phyloP scores from a whole-genome alignment of 1,140 invertebrate genomes.

The Halyomorpha halys region DNA sequence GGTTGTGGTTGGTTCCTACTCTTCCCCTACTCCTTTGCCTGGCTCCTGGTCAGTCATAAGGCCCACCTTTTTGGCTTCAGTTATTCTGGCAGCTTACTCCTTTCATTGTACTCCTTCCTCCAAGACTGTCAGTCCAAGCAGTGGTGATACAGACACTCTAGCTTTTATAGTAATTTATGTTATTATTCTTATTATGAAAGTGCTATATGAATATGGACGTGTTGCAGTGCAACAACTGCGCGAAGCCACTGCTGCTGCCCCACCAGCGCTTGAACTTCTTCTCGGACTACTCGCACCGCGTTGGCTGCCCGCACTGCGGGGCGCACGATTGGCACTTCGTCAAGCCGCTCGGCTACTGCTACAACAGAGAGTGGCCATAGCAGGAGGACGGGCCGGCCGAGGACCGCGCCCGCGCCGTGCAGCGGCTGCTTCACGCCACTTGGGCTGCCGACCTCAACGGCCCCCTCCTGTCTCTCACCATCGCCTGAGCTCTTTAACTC shows the following conservation, averaged over 20 bases:
- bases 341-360: conserved; percentile 72
- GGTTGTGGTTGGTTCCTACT: too few relatives aligned
- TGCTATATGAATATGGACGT: not conserved
- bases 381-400: conserved; percentile 53
- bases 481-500: conserved; percentile 14
- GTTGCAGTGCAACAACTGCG: conserved; percentile 76
- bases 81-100: too few relatives aligned
- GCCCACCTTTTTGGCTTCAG: too few relatives aligned
- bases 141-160: too few relatives aligned
- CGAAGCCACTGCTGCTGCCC: conserved; percentile 71
- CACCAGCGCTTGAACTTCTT: conserved; percentile 83
- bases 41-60: too few relatives aligned
- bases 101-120: too few relatives aligned
- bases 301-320: conserved; percentile 83
- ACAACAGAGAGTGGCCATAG: conserved; percentile 77
- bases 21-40: too few relatives aligned
- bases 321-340: conserved; percentile 88
- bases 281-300: conserved; percentile 87
- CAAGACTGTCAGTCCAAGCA: too few relatives aligned
- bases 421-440: conserved; percentile 28
- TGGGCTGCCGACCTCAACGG: conserved; percentile 28
- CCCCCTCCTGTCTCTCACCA: conserved; percentile 24
- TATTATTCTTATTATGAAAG: too few relatives aligned
- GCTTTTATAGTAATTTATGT: too few relatives aligned
- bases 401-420: conserved; percentile 28